Evolutionary conservation across 2,888 invertebrate genomes (phyloP), one percentile per base, ranked within the genome.

Genomic region (Seira musarum): DNA sequence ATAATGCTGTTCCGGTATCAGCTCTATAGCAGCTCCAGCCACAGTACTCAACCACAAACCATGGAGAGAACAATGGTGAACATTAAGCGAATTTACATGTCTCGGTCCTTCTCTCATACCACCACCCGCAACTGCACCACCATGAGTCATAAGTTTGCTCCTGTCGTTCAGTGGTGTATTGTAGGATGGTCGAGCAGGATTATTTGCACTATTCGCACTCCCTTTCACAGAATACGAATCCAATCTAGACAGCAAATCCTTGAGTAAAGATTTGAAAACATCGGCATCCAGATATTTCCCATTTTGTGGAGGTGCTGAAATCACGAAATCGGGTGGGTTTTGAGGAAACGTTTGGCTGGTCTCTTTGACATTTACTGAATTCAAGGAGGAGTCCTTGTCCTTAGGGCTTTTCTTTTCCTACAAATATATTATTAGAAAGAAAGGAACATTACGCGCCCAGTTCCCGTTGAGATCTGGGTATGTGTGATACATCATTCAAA

Each of bases 1-100:
- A 10, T 71, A 30, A 6, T 77, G 72, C 60, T 66, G 66, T n/a
- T 64, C 40, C 10, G 84, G 83, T 22, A 80, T 49, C 13, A 85
- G 77, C 60, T 82, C 79, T 60, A 85, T 84, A 10, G 83, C 83
- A 13, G 82, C 82, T 13, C 84, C 85, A 0, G 84, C 82, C n/a
- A 83, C 72, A 2, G 81, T 71, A n/a, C 84, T 84, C 3, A 84
- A 25, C 85, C 85, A 85, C 46, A 84, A 61, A 10, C 83, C 85
- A 25, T 84, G 82, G 13, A 84, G 68, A 49, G 67, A 72, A 57
- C 85, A 85, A 22, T 85, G 83, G 21, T 65, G 76, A 24, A 46
- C 67, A 35, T 70, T 67, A 53, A 15, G 30, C 22, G 68, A 46
- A 19, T 67, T 67, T 49, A 60, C 53, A 25, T 57, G 67, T 21